phyloP scores from a whole-genome alignment of 92 coral and sea anemone genomes.

The Phymanthus crucifer region DNA sequence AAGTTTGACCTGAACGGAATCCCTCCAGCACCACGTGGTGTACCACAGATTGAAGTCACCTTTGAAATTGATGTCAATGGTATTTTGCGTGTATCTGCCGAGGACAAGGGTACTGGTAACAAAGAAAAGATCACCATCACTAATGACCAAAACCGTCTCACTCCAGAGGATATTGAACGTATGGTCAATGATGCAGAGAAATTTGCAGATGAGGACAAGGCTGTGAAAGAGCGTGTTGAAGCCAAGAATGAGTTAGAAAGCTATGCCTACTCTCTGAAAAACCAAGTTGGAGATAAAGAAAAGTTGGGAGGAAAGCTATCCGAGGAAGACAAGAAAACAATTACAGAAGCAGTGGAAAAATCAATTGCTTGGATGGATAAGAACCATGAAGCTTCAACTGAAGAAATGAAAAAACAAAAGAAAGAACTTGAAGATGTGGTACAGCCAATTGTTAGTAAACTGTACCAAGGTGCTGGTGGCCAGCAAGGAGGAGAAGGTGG shows the following conservation, averaged over 20 bases:
- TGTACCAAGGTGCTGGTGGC: conserved; percentile 97
- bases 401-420: conserved; percentile 91
- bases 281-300: conserved; percentile 97
- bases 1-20: conserved; percentile 95
- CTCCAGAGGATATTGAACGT: conserved; percentile 96
- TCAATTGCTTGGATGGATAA: conserved; percentile 94
- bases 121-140: conserved; percentile 98
- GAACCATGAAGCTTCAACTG: conserved; percentile 84
- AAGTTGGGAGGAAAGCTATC: conserved; percentile 96
- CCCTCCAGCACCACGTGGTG: conserved; percentile 99
- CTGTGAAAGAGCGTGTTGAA: conserved; percentile 90
- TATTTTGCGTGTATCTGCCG: conserved; percentile 96
- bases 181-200: conserved; percentile 99
- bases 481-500: conserved; percentile 54
- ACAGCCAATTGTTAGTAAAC: conserved; percentile 97
- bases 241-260: conserved; percentile 95
- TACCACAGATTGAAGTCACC: conserved; percentile 96
- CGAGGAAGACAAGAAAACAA: conserved; percentile 94
- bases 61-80: conserved; percentile 99
- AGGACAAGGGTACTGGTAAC: conserved; percentile 99
- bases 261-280: conserved; percentile 93
- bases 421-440: conserved; percentile 94
- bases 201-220: conserved; percentile 97
- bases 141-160: conserved; percentile 94
- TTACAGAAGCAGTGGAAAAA: conserved; percentile 84